Base-by-base conservation (phyloP, 2,797 vertebrate genomes). In the Propithecus deckenii region DNA sequence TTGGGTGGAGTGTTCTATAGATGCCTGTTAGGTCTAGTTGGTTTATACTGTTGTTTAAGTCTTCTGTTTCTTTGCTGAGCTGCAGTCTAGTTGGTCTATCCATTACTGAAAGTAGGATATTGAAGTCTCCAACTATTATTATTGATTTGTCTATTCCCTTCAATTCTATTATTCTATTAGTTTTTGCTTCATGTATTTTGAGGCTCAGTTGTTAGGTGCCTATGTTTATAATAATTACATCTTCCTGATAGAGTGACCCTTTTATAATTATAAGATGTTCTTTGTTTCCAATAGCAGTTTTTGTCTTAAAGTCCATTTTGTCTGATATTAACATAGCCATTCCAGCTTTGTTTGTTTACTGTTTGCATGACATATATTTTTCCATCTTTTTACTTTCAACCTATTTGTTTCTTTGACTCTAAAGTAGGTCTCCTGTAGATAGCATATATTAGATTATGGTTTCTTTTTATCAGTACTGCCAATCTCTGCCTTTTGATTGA, bases 381-480 rank as follows among this genome's bases (percentile, higher is more conserved):
- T 75, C 41, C 71, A 92, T 52, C 17, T 79, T 91, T 93, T 89
- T 41, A 72, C 32, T 97, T 96, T 89, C 23, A 93, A 61, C 4
- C 18, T 32, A 14, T 46, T 50, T 89, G 28, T 89, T 48, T 25
- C 41, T 79, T 89, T 92, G 63, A 74, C 35, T 78, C 32, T 55
- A 91, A 88, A 83, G 10, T 67, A 10, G 83, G 25, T 74, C 57
- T 93, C 32, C 35, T 85, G 4, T 67, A 88, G 25, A 75, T 10
- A 86, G n/a, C 18, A 90, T 72, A 63, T 14, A 76, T 65, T 86
- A 46, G 32, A 89, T 89, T 25, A 38, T 61, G 5, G 28, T 12
- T 50, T 89, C 41, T 84, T 86, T 74, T 65, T 22, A 18, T 32
- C 15, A 17, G 41, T 43, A 85, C 35, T 88, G 55, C 7, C 17